phyloP scores from a whole-genome alignment of 2,113 vertebrate genomes.

The Burhinus oedicnemus region DNA sequence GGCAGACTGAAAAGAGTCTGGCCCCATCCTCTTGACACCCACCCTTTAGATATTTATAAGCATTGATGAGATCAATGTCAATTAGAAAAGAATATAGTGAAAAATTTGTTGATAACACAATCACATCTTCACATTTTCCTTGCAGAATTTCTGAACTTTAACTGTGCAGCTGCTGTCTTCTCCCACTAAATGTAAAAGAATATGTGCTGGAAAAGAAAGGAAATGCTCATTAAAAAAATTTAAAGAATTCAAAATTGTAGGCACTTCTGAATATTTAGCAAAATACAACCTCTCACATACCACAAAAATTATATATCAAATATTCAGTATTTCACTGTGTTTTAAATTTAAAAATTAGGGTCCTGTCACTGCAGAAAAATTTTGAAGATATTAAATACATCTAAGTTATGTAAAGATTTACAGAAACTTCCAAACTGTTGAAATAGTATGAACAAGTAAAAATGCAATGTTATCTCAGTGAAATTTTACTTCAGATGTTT shows the following conservation, averaged over 20 bases:
- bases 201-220: not conserved
- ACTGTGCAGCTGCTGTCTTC: not conserved
- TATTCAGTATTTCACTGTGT: not conserved
- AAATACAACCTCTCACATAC: not conserved
- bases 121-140: not conserved
- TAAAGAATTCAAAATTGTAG: not conserved
- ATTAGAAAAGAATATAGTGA: not conserved
- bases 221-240: not conserved
- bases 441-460: not conserved
- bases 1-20: too few species aligned
- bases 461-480: not conserved
- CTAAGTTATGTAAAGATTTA: not conserved
- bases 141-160: not conserved
- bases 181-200: not conserved
- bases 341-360: not conserved
- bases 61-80: too few species aligned
- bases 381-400: not conserved
- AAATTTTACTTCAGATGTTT: not conserved
- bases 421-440: not conserved
- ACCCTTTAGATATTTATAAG: too few species aligned
- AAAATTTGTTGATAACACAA: not conserved
- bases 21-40: too few species aligned
- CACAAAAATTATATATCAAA: not conserved
- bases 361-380: not conserved
- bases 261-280: not conserved